Evolutionary conservation across 2,888 invertebrate genomes (phyloP).

Genomic region (Carabus problematicus): DNA sequence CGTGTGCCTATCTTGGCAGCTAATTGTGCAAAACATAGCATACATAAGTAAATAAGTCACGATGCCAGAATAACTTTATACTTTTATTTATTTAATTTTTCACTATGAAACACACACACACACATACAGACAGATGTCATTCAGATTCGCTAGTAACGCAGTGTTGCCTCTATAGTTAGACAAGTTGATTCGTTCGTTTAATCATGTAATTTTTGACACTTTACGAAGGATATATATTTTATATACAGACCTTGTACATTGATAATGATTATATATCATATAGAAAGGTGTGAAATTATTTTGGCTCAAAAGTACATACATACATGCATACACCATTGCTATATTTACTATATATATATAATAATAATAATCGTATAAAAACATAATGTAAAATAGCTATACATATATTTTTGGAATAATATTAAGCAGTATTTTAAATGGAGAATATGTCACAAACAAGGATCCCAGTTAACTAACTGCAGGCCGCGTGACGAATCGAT

Average conservation of each 20-base stretch:
- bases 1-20: constrained; percentile 14
- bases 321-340: constrained; percentile 20
- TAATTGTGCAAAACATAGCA: constrained; percentile 5
- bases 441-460: constrained; percentile 12
- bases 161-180: constrained; percentile 17
- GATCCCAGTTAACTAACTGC: constrained; percentile 20
- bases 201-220: constrained; percentile 11
- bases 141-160: too few relatives aligned
- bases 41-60: neutral
- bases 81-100: constrained; percentile 6
- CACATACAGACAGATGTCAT: neutral
- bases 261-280: constrained; percentile 7
- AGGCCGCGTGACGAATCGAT: too few relatives aligned
- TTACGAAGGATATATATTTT: constrained; percentile 37
- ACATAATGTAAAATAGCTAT: constrained; percentile 19
- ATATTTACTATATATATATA: constrained; percentile 7
- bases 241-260: constrained; percentile 38
- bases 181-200: neutral
- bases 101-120: neutral
- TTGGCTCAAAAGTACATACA: constrained; percentile 29
- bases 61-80: neutral
- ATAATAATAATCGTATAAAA: too few relatives aligned
- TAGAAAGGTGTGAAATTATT: constrained; percentile 13
- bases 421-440: constrained; percentile 36
- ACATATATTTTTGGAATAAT: constrained; percentile 40